These are phyloP conservation scores for Arenicola marina DNA, from an alignment of 2,888 invertebrate genomes.

Conservation along the genomic window DNA sequence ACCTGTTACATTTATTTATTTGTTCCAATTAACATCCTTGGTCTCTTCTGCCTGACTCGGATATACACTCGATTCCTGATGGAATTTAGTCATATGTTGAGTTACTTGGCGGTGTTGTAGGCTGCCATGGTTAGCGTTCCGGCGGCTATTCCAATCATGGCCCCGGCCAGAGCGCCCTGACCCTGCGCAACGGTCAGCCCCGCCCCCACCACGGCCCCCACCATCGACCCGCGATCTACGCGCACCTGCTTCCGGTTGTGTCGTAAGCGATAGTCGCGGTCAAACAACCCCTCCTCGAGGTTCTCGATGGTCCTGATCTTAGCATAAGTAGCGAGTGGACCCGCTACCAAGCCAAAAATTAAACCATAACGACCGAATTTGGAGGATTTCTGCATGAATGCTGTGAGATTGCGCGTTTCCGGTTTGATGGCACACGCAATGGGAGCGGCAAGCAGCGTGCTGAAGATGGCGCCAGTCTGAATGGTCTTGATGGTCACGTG, in stretches of 20 bases:
- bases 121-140: constrained; percentile 21
- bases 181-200: constrained; percentile 6
- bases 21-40: no score
- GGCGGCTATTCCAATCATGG: constrained; percentile 25
- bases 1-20: no score
- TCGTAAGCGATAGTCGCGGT: constrained; percentile 34
- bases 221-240: constrained; percentile 28
- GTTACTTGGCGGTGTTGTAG: constrained; percentile 24
- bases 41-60: no score
- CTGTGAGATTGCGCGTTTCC: constrained; percentile 17
- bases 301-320: constrained; percentile 13
- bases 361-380: constrained; percentile 27
- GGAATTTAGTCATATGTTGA: no score
- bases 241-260: constrained; percentile 34
- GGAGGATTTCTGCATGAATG: constrained; percentile 10
- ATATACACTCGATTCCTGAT: no score
- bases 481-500: constrained; percentile 35
- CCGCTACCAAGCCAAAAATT: constrained; percentile 23
- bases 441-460: constrained; percentile 27
- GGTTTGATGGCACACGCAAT: constrained; percentile 2
- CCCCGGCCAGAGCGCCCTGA: constrained; percentile 19
- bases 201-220: constrained; percentile 26
- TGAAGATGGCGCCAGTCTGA: constrained; percentile 27
- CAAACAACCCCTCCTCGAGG: constrained; percentile 18
- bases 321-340: constrained; percentile 28